Conservation (phyloP, 2,113 vertebrate genomes). For the Fukomys damarensis region DNA sequence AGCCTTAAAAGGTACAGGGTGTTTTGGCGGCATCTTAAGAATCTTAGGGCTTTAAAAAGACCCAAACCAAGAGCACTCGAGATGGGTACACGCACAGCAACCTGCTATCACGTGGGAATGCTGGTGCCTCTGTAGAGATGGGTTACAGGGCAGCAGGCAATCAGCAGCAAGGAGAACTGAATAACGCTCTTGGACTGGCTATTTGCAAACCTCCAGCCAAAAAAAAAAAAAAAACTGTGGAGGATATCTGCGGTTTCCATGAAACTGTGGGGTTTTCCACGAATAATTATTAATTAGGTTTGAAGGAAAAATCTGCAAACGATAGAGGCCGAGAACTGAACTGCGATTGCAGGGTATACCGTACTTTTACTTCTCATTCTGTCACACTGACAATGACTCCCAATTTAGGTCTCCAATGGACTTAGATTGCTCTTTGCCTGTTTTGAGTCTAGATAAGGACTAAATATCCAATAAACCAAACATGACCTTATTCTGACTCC, state of each 20-base stretch:
- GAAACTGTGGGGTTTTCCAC: neutral
- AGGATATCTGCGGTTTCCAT: neutral
- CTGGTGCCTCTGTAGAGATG: neutral
- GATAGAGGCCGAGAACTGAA: neutral
- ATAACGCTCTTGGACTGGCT: neutral
- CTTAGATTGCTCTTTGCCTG: constrained; percentile 37
- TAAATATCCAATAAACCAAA: constrained; percentile 13
- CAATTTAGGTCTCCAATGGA: constrained; percentile 3
- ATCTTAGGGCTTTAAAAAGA: neutral
- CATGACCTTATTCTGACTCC: constrained; percentile 39
- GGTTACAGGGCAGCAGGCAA: neutral
- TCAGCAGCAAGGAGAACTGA: neutral
- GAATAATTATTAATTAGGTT: neutral
- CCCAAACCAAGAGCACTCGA: neutral
- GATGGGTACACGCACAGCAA: neutral
- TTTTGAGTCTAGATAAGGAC: constrained; percentile 33
- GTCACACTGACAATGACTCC: neutral
- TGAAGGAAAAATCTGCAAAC: neutral
- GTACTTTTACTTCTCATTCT: constrained; percentile 20
- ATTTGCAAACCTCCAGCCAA: neutral
- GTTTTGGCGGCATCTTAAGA: neutral
- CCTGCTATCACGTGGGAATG: neutral
- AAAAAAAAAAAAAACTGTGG: neutral
- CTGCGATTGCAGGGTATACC: neutral
- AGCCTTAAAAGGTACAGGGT: neutral